Percentiles rank a stretch among this genome's conserved stretches.
Conservation (phyloP, 2,113 vertebrate genomes). For the Acrocephalus kingi region DNA sequence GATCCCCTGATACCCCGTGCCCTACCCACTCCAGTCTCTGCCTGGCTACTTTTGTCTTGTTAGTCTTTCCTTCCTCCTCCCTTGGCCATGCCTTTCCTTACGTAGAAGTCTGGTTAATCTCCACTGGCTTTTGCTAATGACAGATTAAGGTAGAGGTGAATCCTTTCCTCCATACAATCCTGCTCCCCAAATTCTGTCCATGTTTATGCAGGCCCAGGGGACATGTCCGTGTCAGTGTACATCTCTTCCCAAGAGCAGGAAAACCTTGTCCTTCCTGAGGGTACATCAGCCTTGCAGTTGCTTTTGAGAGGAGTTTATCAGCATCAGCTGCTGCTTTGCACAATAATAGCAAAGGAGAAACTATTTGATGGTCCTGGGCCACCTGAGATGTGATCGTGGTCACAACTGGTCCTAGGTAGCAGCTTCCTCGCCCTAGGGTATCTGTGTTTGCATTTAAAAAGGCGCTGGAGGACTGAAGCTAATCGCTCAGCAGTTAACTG, state of each 20-base stretch:
- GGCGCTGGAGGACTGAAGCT: background rate
- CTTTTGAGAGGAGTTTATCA: background rate
- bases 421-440: background rate
- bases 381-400: background rate
- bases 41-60: background rate
- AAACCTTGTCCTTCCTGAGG: background rate
- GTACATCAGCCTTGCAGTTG: background rate
- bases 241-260: background rate
- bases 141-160: background rate
- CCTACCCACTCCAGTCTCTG: background rate
- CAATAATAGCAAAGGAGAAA: background rate
- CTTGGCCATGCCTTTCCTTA: background rate
- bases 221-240: background rate
- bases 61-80: background rate
- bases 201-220: background rate
- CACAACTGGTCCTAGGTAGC: background rate
- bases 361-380: background rate
- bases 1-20: background rate
- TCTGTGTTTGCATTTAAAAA: constrained; percentile 40
- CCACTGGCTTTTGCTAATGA: background rate
- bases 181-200: background rate
- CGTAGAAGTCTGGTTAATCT: background rate
- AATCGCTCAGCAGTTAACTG: background rate
- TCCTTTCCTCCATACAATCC: background rate
- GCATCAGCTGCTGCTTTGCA: background rate